Percentiles rank a stretch among this genome's conserved stretches.
phyloP scores from a whole-genome alignment of 2,113 vertebrate species.

The Tylochromis polylepis region DNA sequence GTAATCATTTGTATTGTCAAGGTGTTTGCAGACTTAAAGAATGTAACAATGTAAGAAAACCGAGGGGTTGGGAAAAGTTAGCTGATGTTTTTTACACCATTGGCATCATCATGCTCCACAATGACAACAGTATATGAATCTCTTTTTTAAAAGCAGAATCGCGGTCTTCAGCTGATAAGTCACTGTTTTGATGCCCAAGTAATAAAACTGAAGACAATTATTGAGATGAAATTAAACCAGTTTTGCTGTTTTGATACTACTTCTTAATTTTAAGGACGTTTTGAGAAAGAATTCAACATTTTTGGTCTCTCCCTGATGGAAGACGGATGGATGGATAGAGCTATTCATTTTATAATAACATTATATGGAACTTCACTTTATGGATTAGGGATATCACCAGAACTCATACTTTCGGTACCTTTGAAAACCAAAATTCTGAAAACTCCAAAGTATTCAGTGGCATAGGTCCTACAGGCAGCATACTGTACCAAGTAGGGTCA shows the following conservation, averaged over 20 bases:
- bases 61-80: not conserved
- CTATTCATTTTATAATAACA: not conserved
- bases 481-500: not conserved
- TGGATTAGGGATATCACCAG: not conserved
- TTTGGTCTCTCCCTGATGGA: not conserved
- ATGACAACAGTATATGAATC: not conserved
- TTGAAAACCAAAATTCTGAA: not conserved
- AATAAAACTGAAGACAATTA: not conserved
- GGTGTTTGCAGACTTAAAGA: too few species aligned
- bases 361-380: not conserved
- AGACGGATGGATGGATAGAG: not conserved
- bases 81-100: not conserved
- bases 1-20: conserved; percentile 30
- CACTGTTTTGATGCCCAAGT: not conserved
- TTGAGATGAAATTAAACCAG: not conserved
- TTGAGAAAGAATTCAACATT: not conserved
- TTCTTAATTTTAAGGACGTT: not conserved
- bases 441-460: not conserved
- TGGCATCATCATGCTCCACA: not conserved
- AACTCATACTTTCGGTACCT: not conserved
- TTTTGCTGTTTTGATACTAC: not conserved
- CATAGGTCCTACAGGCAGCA: too few species aligned
- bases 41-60: not conserved
- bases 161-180: not conserved
- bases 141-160: not conserved